phyloP scores from a whole-genome alignment of 2,888 invertebrate genomes.

The Baccha elongata region DNA sequence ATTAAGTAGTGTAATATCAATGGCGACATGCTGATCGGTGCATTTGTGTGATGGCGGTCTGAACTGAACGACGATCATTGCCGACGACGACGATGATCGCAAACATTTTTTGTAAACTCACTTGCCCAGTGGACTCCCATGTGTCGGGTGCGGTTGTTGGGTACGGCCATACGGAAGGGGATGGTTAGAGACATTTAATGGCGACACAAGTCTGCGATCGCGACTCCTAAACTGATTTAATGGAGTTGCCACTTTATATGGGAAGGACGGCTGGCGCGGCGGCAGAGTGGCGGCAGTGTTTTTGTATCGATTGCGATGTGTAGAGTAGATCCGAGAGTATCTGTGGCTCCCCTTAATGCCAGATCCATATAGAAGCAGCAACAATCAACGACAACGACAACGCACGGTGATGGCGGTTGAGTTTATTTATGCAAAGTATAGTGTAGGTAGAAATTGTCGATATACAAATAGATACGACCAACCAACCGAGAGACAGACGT shows the following conservation, averaged over 20 bases:
- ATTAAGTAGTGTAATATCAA: slow-evolving; percentile 65
- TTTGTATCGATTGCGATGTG: slow-evolving; percentile 31
- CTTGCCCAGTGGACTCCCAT: slow-evolving; percentile 53
- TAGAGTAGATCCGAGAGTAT: slow-evolving; percentile 35
- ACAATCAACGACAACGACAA: not conserved
- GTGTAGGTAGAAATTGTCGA: slow-evolving; percentile 62
- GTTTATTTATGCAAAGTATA: slow-evolving; percentile 70
- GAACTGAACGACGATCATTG: slow-evolving; percentile 33
- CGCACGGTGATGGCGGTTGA: slow-evolving; percentile 14
- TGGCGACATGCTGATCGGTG: slow-evolving; percentile 69
- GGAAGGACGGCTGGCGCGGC: slow-evolving; percentile 23
- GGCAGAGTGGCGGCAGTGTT: slow-evolving; percentile 33
- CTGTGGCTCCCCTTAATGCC: slow-evolving; percentile 44
- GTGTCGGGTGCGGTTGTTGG: slow-evolving; percentile 12
- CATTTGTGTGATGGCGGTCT: slow-evolving; percentile 63
- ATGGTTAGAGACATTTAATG: slow-evolving; percentile 72
- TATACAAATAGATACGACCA: slow-evolving; percentile 54
- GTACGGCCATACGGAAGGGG: not conserved
- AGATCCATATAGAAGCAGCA: slow-evolving; percentile 38
- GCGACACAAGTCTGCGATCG: slow-evolving; percentile 80
- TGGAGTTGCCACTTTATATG: slow-evolving; percentile 68
- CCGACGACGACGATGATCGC: slow-evolving; percentile 29
- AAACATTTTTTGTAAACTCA: slow-evolving; percentile 61
- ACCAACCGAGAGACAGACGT: slow-evolving; percentile 1
- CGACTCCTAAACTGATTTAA: slow-evolving; percentile 74